Base-by-base conservation (phyloP, 2,113 vertebrate species). In the Sardina pilchardus region DNA sequence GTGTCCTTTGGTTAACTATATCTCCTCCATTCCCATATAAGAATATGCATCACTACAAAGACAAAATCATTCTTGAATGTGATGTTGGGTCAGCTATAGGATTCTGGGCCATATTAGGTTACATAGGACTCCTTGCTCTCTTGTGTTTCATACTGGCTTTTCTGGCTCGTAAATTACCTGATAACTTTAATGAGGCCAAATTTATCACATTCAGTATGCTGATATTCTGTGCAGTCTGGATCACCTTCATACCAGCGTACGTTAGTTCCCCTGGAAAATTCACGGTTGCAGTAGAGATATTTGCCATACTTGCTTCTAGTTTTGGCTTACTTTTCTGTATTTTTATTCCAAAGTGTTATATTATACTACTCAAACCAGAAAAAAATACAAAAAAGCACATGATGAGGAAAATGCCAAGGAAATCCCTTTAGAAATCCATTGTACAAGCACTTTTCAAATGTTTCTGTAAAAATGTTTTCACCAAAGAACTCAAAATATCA, bases 271-370 rank as follows among this genome's bases (percentile, higher is more conserved):
- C 89, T 85, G 89, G 89, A 30, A 89, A 88, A 67, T 89, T 84
- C 9, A 89, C 87, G 30, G 85, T 90, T 81, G 89, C 87, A 78
- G 89, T 90, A 3, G 89, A 90, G 39, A 90, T 90, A 63, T 90
- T 90, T 90, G 89, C 87, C 6, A 90, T 90, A 85, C 75, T 90
- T 30, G 83, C 89, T 4, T 90, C 89, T 16, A 89, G 88, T 56
- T 90, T 90, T 88, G 89, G 88, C 8, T 87, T 91, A 19, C 36
- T 91, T 21, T 86, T 91, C 42, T 91, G 90, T 56, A 91, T 89
- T 85, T 91, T 91, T 89, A 71, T 48, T 43, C 90, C 90, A 34
- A 91, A 91, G 88, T 91, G 89, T 86, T 90, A 88, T 45, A 88
- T 90, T n/a, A 91, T 90, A 63, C 78, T 91, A 81, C 19, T 91